Evolutionary conservation across 2,888 invertebrate genomes (phyloP).

Genomic region (Meandrusa payeni): DNA sequence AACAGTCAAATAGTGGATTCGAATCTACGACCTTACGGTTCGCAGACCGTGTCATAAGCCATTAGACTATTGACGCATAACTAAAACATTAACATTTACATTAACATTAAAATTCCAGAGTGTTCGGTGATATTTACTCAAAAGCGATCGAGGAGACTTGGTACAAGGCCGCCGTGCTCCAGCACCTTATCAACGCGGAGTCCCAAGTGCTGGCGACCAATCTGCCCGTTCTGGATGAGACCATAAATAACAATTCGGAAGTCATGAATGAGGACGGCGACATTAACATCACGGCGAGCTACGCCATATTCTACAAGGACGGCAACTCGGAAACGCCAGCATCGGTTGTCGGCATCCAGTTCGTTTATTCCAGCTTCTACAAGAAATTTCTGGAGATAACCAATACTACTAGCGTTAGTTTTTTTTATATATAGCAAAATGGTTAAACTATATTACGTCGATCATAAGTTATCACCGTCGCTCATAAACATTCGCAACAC

Average conservation of each 20-base stretch:
- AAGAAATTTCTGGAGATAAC: constrained; percentile 85
- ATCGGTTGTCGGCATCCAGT: constrained; percentile 94
- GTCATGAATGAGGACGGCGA: constrained; percentile 70
- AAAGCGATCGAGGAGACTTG: constrained; percentile 93
- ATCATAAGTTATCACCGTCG: too few species aligned
- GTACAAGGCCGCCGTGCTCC: constrained; percentile 94
- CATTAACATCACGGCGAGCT: constrained; percentile 88
- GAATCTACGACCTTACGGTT: too few species aligned
- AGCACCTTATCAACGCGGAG: constrained; percentile 88
- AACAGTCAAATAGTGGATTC: too few species aligned
- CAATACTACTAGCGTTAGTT: constrained; percentile 33
- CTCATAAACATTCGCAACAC: too few species aligned
- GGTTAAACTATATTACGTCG: too few species aligned
- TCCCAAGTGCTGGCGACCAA: constrained; percentile 90
- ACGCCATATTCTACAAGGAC: constrained; percentile 91
- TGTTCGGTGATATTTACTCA: constrained; percentile 88
- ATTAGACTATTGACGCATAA: too few species aligned
- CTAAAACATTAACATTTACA: too few species aligned
- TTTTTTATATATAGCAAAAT: too few species aligned
- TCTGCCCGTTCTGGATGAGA: constrained; percentile 72
- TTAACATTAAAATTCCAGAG: constrained; percentile 57
- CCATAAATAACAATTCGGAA: constrained; percentile 48
- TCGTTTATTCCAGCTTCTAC: constrained; percentile 85
- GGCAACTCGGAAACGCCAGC: constrained; percentile 89
- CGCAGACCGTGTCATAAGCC: too few species aligned